Evolutionary conservation across 1,140 invertebrate species (phyloP), one percentile per base, ranked within the genome.

Genomic region (Tyrophagus putrescentiae): DNA sequence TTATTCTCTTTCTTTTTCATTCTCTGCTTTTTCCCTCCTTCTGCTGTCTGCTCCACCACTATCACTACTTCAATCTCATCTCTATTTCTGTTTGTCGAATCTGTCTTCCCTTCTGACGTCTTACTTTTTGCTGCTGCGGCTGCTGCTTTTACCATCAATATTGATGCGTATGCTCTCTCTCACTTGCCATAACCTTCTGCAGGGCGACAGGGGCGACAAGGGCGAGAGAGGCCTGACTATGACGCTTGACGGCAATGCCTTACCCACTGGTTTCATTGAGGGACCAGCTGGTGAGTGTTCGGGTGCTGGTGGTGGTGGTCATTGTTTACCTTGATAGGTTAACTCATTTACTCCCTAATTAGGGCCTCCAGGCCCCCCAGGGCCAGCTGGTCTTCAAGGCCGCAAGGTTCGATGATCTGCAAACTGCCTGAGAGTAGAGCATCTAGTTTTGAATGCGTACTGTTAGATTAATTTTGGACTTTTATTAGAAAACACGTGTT

Each of bases 261-360:
- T 91, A 72, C 83, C 87, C 54, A 85, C 85, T 45, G 87, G 87
- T 66, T 87, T 90, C 67, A 88, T 95, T 69, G 88, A 93, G 77
- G 89, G 89, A 65, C 68, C 87, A 16, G 85, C 89, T 36, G 90
- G 89, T 60, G 41, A 57, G 27, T 54, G 28, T 58, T 9, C 27
- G 13, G 4, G n/a, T 25, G 57, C 29, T 56, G 23, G 11, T 58
- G 11, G 9, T 25, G n/a, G 9, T n/a, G n/a, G n/a, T n/a, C n/a
- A 23, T 56, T 18, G 16, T 9, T 56, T 18, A 9, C 18, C 18
- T 21, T 3, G 41, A 42, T 42, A 42, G 18, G n/a, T 39, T 11
- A 39, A 39, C n/a, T 39, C n/a, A 53, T 5, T 9, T 5, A 7
- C 34, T 54, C n/a, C 27, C 1, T 54, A 2, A n/a, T 85, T 87